Evolutionary conservation across 1,140 invertebrate genomes (phyloP).

Genomic region (Drosophila oshimai): DNA sequence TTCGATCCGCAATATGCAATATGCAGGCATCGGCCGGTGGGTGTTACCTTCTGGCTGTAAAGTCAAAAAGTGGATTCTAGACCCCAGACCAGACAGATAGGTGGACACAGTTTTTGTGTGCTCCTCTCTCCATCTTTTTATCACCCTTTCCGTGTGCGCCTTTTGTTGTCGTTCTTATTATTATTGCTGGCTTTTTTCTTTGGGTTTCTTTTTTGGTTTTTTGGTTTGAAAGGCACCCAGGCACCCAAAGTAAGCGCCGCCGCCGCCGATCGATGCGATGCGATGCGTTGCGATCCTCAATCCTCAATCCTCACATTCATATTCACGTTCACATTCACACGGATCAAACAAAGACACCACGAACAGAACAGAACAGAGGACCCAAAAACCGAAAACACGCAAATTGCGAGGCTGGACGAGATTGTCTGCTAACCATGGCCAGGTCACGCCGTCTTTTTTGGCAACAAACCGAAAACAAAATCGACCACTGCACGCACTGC

Average conservation of each 20-base stretch:
- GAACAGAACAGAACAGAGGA: not conserved
- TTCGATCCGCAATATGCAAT: slow-evolving; percentile 62
- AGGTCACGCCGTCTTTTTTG: slow-evolving; percentile 6
- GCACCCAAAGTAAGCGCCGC: slow-evolving; percentile 41
- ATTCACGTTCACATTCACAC: slow-evolving; percentile 6
- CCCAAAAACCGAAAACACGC: slow-evolving; percentile 11
- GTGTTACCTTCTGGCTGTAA: slow-evolving; percentile 76
- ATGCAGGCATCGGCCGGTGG: slow-evolving; percentile 63
- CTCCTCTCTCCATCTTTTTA: not conserved
- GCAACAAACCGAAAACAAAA: slow-evolving; percentile 2
- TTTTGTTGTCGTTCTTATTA: slow-evolving; percentile 58
- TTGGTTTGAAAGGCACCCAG: slow-evolving; percentile 6
- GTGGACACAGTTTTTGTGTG: slow-evolving; percentile 58
- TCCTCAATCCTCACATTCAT: slow-evolving; percentile 25
- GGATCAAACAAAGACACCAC: slow-evolving; percentile 28
- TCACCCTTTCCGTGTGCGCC: slow-evolving; percentile 10
- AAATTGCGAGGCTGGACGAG: slow-evolving; percentile 10
- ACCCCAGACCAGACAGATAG: slow-evolving; percentile 67
- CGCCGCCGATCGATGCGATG: slow-evolving; percentile 29
- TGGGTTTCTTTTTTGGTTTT: not conserved
- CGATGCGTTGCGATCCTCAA: slow-evolving; percentile 1
- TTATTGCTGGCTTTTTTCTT: slow-evolving; percentile 44
- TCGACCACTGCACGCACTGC: slow-evolving; percentile 33
- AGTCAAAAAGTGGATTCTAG: slow-evolving; percentile 73
- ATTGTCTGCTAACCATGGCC: not conserved